Conservation (phyloP, 2,113 vertebrate species). For the Gobiocypris rarus region DNA sequence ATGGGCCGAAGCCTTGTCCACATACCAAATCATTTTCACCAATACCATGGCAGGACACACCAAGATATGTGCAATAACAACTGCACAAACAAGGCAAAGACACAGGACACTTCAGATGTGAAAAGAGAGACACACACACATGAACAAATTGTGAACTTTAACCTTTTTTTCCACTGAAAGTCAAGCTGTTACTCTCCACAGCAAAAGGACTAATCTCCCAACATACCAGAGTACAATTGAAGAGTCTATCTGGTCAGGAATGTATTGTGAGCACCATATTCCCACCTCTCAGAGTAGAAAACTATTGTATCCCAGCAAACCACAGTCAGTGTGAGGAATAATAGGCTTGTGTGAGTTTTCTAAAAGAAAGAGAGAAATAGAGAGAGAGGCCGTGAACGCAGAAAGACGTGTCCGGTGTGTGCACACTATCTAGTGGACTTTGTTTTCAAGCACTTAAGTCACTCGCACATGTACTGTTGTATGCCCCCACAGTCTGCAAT, state of each 20-base stretch:
- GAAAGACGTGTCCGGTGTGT: too few relatives aligned
- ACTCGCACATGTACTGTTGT: too few relatives aligned
- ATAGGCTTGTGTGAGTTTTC: conserved; percentile 33
- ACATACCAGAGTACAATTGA: conserved; percentile 54
- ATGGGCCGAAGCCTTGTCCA: conserved; percentile 19
- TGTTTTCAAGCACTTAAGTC: too few relatives aligned
- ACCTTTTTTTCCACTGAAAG: conserved; percentile 52
- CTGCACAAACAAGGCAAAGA: conserved; percentile 16
- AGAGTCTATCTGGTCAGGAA: conserved; percentile 41
- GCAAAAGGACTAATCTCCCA: conserved; percentile 57
- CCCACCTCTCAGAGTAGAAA: conserved; percentile 35
- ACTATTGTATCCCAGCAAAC: conserved; percentile 51
- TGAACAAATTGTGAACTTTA: conserved; percentile 23
- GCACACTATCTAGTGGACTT: too few relatives aligned
- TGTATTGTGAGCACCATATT: conserved; percentile 50
- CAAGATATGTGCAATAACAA: conserved; percentile 35
- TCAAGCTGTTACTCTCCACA: conserved; percentile 53
- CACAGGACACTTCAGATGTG: conserved; percentile 21
- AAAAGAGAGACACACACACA: conserved; percentile 27
- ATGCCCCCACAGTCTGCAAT: too few relatives aligned
- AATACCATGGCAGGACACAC: conserved; percentile 14
- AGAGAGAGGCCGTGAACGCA: not conserved
- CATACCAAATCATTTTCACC: conserved; percentile 36
- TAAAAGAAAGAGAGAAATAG: not conserved
- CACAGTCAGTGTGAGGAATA: conserved; percentile 28